Conservation (phyloP, 2,113 vertebrate species). For the Callospermophilus lateralis region DNA sequence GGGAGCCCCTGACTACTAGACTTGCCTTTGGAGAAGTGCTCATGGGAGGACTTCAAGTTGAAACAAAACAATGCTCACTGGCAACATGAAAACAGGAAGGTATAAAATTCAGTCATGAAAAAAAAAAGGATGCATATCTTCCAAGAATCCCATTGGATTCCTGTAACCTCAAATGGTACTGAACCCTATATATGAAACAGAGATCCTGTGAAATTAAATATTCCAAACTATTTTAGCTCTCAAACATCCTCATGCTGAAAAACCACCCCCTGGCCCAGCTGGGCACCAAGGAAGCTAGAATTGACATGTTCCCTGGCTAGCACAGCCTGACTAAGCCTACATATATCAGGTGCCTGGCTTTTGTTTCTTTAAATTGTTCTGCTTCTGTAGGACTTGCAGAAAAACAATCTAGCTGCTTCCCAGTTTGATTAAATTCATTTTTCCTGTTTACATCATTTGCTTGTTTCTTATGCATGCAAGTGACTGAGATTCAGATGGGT, state of each 20-base stretch:
- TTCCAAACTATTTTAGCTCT: too few species aligned
- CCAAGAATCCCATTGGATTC: too few species aligned
- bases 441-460: background rate
- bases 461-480: background rate
- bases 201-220: background rate
- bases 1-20: background rate
- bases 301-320: too few species aligned
- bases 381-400: background rate
- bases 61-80: background rate
- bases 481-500: too few species aligned
- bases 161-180: background rate
- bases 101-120: background rate
- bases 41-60: background rate
- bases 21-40: background rate
- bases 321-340: too few species aligned
- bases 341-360: background rate
- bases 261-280: too few species aligned
- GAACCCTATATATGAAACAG: background rate
- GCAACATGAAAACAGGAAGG: background rate
- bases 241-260: too few species aligned
- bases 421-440: background rate
- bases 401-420: background rate
- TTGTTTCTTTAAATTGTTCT: background rate
- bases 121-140: too few species aligned
- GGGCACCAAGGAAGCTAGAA: too few species aligned